These are phyloP conservation scores for Eristalis pertinax DNA, from an alignment of 2,888 invertebrate species.

Conservation along the genomic window DNA sequence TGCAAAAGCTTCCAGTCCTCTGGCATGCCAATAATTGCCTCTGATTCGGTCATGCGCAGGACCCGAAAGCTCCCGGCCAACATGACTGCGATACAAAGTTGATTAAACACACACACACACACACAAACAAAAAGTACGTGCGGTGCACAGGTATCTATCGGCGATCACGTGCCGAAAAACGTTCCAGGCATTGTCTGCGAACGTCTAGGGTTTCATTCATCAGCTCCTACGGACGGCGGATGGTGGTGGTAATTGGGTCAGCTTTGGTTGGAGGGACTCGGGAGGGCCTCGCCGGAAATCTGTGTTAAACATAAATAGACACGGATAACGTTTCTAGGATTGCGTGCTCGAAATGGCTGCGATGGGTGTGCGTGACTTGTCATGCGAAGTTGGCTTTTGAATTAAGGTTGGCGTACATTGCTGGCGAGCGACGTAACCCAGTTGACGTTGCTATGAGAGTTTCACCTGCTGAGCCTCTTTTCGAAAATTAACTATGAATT, in stretches of 20 bases:
- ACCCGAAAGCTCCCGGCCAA: conserved; percentile 32
- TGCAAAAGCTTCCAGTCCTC: conserved; percentile 20
- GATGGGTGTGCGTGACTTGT: conserved; percentile 57
- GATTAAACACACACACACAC: not conserved
- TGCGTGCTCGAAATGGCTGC: conserved; percentile 43
- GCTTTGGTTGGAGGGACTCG: conserved; percentile 44
- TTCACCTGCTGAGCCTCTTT: not conserved
- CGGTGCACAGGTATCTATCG: not conserved
- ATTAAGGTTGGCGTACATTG: conserved; percentile 37
- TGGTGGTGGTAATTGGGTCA: conserved; percentile 57
- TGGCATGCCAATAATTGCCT: conserved; percentile 23
- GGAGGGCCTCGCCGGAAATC: conserved; percentile 31
- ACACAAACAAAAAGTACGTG: not conserved
- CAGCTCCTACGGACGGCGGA: not conserved
- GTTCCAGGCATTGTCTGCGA: conserved; percentile 59
- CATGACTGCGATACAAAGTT: conserved; percentile 20
- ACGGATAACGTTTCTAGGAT: conserved; percentile 10
- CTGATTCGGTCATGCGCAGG: conserved; percentile 57
- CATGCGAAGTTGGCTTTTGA: conserved; percentile 16
- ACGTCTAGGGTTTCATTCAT: conserved; percentile 18
- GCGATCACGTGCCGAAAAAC: conserved; percentile 63
- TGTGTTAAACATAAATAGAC: conserved; percentile 24
- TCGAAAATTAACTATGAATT: conserved; percentile 8
- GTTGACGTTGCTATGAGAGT: conserved; percentile 15
- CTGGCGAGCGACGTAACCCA: conserved; percentile 30